These are phyloP conservation scores for Metridium senile DNA, from an alignment of 92 coral and sea anemone species.

Conservation along the genomic window DNA sequence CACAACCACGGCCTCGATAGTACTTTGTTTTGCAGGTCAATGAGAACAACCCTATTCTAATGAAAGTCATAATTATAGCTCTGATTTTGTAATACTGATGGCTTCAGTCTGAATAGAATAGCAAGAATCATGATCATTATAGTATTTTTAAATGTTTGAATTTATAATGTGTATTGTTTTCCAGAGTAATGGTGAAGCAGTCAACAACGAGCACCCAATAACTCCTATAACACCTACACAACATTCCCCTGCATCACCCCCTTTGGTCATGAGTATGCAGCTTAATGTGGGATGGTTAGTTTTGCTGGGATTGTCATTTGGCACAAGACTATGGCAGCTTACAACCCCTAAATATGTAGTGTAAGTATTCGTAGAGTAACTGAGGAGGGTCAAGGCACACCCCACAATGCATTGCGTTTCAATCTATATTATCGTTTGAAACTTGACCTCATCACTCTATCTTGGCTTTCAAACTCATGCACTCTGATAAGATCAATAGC, in stretches of 20 bases:
- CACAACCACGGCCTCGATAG: no score
- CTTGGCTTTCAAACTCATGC: no score
- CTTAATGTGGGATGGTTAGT: slow-evolving; percentile 74
- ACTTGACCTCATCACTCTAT: no score
- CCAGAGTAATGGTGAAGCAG: slow-evolving; percentile 27
- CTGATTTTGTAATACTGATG: no score
- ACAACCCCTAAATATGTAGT: slow-evolving; percentile 83
- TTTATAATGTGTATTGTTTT: not conserved
- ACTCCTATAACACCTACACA: not conserved
- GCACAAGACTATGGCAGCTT: slow-evolving; percentile 91
- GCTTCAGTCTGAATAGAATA: no score
- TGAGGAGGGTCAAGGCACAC: not conserved
- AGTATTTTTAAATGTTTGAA: not conserved
- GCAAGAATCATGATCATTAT: no score
- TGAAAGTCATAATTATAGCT: no score
- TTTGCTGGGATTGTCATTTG: slow-evolving; percentile 84
- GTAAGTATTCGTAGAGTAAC: no score
- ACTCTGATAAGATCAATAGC: no score
- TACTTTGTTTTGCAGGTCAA: no score
- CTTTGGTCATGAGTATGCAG: slow-evolving; percentile 72
- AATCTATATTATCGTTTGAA: no score
- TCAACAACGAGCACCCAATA: not conserved
- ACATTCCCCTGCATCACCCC: slow-evolving; percentile 8
- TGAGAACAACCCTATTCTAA: no score
- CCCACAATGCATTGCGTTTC: not conserved